Conservation (phyloP, 2,113 vertebrate genomes). For the Mus spicilegus region DNA sequence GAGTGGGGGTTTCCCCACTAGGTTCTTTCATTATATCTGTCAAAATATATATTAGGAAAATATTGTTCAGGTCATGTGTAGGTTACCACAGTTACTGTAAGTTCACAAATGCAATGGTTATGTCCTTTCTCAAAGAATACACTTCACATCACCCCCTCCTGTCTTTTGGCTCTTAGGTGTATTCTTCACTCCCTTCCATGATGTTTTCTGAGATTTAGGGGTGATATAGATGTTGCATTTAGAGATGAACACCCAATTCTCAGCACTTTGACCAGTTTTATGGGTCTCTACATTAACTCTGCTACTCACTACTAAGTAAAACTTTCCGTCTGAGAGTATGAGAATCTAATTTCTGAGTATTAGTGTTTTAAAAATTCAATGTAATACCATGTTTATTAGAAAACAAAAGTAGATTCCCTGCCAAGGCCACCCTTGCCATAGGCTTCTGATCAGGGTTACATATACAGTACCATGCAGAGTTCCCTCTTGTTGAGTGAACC, state of each 20-base stretch:
- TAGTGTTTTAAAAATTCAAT: neutral
- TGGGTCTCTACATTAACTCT: neutral
- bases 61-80: neutral
- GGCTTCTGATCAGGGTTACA: neutral
- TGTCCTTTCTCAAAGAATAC: neutral
- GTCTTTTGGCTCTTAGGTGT: neutral
- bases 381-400: neutral
- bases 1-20: too few species aligned
- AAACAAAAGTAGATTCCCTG: neutral
- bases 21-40: neutral
- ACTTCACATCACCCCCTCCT: neutral
- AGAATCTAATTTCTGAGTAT: neutral
- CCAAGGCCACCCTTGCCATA: rapidly evolving
- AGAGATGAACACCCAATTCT: neutral
- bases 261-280: neutral
- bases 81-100: neutral
- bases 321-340: neutral
- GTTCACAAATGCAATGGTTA: neutral
- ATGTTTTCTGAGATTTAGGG: neutral
- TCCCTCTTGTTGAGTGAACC: neutral
- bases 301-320: neutral
- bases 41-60: neutral
- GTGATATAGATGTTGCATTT: neutral
- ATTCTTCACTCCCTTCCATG: neutral
- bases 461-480: neutral